phyloP scores from a whole-genome alignment of 2,113 vertebrate species.

The Crotophaga sulcirostris region DNA sequence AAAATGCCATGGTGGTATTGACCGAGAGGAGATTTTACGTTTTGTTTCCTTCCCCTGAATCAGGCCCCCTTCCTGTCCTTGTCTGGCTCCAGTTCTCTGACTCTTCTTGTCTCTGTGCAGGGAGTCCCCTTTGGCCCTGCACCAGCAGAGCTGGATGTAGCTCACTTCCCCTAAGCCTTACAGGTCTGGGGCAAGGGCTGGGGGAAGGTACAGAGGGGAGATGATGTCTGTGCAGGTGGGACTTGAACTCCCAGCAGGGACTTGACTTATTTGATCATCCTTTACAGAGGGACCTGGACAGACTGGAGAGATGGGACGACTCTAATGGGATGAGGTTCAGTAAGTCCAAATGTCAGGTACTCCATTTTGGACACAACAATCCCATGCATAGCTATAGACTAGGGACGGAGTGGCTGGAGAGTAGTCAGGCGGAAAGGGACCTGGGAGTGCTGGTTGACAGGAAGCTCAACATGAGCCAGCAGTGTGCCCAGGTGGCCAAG shows the following conservation, averaged over 20 bases:
- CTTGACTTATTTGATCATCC: background rate
- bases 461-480: no score
- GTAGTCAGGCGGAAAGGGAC: no score
- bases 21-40: background rate
- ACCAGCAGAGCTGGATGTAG: background rate
- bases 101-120: accelerated
- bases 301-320: no score
- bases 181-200: background rate
- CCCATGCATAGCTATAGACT: no score
- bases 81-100: background rate
- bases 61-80: background rate
- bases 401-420: no score
- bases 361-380: no score
- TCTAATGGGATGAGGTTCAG: no score
- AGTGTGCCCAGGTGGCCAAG: no score
- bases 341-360: no score
- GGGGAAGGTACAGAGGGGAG: background rate
- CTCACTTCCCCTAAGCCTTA: background rate
- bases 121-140: accelerated
- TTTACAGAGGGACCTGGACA: no score
- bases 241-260: background rate
- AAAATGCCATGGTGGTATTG: background rate
- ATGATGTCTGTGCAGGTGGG: background rate
- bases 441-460: no score
- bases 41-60: background rate